Conservation (phyloP, 64 coral and sea anemone genomes). For the Actinia equina region DNA sequence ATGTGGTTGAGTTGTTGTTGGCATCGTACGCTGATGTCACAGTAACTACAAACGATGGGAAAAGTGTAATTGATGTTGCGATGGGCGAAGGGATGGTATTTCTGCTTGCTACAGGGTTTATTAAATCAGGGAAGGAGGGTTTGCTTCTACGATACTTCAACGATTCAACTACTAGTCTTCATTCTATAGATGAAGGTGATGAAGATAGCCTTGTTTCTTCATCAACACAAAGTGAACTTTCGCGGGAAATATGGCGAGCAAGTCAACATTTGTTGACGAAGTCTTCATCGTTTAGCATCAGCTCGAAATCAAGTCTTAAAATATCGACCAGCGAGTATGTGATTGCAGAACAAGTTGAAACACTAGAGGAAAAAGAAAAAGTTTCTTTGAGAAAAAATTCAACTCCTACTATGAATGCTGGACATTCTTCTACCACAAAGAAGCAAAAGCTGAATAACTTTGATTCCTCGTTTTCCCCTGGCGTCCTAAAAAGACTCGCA, state of each 20-base stretch:
- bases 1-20: constrained; percentile 65
- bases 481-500: constrained; percentile 59
- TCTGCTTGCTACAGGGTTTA: constrained; percentile 67
- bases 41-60: constrained; percentile 53
- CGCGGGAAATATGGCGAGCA: constrained; percentile 72
- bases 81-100: constrained; percentile 91
- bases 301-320: not conserved
- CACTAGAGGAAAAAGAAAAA: not conserved
- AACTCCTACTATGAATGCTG: not conserved
- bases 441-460: constrained; percentile 47
- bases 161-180: constrained; percentile 56
- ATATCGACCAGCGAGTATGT: constrained; percentile 1
- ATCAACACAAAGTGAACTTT: constrained; percentile 33
- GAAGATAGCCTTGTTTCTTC: not conserved
- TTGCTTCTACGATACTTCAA: constrained; percentile 67
- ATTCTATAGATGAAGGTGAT: constrained; percentile 37
- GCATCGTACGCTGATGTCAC: constrained; percentile 65
- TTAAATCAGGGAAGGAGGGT: constrained; percentile 78
- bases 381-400: constrained; percentile 30
- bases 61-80: constrained; percentile 79
- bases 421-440: not conserved
- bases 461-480: constrained; percentile 70
- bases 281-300: not conserved
- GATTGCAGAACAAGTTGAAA: not conserved
- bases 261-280: constrained; percentile 66